Evolutionary conservation across 1,140 invertebrate genomes (phyloP), one percentile per base, ranked within the genome.

Genomic region (Mactra quadrangularis): DNA sequence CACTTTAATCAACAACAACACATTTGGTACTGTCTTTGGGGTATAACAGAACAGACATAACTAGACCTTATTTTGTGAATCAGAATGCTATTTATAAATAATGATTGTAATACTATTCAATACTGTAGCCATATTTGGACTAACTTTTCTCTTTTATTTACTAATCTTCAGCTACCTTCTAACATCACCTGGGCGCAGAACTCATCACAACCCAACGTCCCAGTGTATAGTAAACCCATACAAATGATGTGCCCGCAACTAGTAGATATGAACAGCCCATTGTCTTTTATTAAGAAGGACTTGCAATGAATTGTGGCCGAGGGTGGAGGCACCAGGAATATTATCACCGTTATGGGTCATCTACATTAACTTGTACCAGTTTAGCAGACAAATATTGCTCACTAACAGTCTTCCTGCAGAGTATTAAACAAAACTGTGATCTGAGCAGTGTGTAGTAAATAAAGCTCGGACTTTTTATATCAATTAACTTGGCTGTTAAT

Each of bases 91-190:
- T 71, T 68, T 81, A 70, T 59, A 33, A 70, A 70, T 53, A 57
- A 57, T 74, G 71, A 74, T 17, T 59, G 57, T 74, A 59, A 74
- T 47, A n/a, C 25, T 59, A 55, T 11, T 47, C 45, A 55, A 11
- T 71, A 74, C 59, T 74, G 71, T 82, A 75, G 79, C 59, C 59
- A 75, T 66, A 76, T 82, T 52, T 66, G 31, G 33, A 82, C 79
- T 82, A 82, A 82, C 79, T 38, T 74, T 74, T 64, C 70, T 74
- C 60, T 82, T 71, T 82, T 82, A 82, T 82, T 74, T 47, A 74
- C 71, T 74, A 82, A 82, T 82, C 79, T 82, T 72, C 79, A 82
- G 79, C 79, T 82, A 70, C 70, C 79, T 41, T 64, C 79, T 82
- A 82, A 82, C 79, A n/a, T 75, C 79, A 74, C 79, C 33, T 82